Percentiles rank a stretch among this genome's conserved stretches.
phyloP scores from a whole-genome alignment of 2,888 invertebrate genomes.

The Volucella zonaria region DNA sequence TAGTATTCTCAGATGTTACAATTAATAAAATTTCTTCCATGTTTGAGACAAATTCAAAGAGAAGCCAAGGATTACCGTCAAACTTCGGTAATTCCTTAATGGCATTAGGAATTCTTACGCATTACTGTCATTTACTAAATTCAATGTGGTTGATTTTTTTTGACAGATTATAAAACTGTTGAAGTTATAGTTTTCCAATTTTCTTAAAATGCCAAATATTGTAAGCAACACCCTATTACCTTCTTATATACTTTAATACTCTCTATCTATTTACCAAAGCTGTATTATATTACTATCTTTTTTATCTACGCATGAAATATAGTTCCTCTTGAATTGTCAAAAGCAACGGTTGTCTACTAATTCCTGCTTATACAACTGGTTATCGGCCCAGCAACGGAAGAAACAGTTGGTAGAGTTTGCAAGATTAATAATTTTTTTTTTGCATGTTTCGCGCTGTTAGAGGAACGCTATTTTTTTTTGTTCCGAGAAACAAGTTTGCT shows the following conservation, averaged over 20 bases:
- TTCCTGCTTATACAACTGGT: not conserved
- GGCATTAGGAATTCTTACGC: too few species aligned
- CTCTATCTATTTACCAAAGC: not conserved
- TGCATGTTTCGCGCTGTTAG: not conserved
- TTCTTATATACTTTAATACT: not conserved
- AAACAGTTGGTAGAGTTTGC: not conserved
- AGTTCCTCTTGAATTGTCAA: too few species aligned
- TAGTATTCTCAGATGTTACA: too few species aligned
- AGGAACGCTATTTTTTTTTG: not conserved
- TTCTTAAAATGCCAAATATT: not conserved
- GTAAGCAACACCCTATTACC: not conserved
- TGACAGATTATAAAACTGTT: too few species aligned
- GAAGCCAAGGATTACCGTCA: too few species aligned
- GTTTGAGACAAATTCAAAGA: too few species aligned
- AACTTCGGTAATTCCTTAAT: too few species aligned
- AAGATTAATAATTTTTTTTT: not conserved
- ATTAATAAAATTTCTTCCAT: too few species aligned
- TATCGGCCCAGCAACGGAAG: conserved; percentile 17
- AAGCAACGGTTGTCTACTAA: too few species aligned
- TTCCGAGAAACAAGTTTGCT: too few species aligned
- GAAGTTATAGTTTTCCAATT: not conserved
- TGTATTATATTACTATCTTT: not conserved
- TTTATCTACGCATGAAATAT: not conserved
- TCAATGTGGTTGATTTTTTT: too few species aligned
- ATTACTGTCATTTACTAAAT: too few species aligned